A percentile compares a stretch with the other conserved stretches of the same genome.
Conservation (phyloP, 2,888 invertebrate genomes). For the Drosophila villosipedis region DNA sequence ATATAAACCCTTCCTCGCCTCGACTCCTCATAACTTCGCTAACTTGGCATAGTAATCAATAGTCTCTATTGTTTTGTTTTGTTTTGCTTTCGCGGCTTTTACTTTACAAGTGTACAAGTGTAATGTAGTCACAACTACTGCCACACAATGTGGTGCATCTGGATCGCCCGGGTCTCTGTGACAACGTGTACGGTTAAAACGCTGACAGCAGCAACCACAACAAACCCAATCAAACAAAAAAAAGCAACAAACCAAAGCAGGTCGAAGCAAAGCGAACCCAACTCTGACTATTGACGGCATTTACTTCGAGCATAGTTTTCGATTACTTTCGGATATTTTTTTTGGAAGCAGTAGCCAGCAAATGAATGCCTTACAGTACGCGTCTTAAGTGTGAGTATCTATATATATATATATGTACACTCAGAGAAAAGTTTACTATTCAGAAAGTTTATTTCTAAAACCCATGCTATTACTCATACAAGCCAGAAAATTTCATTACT, state of each 20-base stretch:
- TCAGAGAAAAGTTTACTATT: background rate
- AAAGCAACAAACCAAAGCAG: constrained; percentile 6
- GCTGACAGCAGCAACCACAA: constrained; percentile 38
- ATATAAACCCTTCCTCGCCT: constrained; percentile 26
- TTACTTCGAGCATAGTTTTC: constrained; percentile 35
- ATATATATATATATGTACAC: background rate
- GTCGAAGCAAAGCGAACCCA: constrained; percentile 17
- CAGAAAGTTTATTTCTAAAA: background rate
- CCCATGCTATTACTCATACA: background rate
- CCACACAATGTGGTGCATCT: constrained; percentile 18
- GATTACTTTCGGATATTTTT: constrained; percentile 43
- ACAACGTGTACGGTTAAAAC: constrained; percentile 55
- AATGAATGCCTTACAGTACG: constrained; percentile 67
- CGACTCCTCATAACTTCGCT: constrained; percentile 73
- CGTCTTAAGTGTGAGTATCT: constrained; percentile 68
- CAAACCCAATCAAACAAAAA: constrained; percentile 36
- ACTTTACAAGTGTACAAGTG: constrained; percentile 12
- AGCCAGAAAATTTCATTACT: background rate
- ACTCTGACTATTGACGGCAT: constrained; percentile 31
- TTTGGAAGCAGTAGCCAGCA: constrained; percentile 35
- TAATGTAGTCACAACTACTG: constrained; percentile 18
- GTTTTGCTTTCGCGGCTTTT: constrained; percentile 51
- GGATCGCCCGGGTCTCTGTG: constrained; percentile 61
- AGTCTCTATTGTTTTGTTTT: constrained; percentile 50
- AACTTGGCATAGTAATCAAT: constrained; percentile 65